Evolutionary conservation across 2,888 invertebrate species (phyloP).

Genomic region (Philaethria dido): DNA sequence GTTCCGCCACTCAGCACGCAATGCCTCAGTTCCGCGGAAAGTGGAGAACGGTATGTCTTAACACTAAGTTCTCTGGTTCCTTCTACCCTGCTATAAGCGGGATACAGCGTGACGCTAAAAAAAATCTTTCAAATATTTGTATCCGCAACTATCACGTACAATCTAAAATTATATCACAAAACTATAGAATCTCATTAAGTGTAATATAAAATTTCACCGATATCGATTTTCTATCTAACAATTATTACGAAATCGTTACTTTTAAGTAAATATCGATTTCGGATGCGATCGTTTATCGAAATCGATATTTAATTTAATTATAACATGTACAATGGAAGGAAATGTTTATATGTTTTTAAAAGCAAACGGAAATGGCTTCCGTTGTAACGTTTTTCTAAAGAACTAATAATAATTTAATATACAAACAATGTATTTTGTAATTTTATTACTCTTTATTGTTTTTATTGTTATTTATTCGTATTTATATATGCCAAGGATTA

Average conservation of each 20-base stretch:
- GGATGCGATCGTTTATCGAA: slow-evolving; percentile 7
- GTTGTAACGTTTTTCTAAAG: neutral
- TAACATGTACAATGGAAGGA: slow-evolving; percentile 6
- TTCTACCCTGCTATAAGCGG: no score
- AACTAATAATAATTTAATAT: neutral
- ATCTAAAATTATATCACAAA: no score
- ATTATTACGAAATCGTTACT: slow-evolving; percentile 1
- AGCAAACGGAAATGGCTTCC: slow-evolving; percentile 12
- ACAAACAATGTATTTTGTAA: neutral
- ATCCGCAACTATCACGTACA: no score
- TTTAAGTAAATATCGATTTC: neutral
- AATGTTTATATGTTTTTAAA: slow-evolving; percentile 10
- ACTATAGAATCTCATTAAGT: no score
- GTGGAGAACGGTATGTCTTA: no score
- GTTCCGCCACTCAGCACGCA: no score
- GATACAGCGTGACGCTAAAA: no score
- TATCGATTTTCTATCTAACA: neutral
- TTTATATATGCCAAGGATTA: slow-evolving; percentile 2
- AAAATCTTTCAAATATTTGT: no score
- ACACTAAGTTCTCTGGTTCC: no score
- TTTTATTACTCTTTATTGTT: neutral
- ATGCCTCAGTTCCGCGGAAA: no score
- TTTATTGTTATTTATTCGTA: no score
- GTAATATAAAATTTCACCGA: no score
- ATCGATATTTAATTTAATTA: neutral